Evolutionary conservation across 2,113 vertebrate genomes (phyloP).

Genomic region (Amphilophus citrinellus): DNA sequence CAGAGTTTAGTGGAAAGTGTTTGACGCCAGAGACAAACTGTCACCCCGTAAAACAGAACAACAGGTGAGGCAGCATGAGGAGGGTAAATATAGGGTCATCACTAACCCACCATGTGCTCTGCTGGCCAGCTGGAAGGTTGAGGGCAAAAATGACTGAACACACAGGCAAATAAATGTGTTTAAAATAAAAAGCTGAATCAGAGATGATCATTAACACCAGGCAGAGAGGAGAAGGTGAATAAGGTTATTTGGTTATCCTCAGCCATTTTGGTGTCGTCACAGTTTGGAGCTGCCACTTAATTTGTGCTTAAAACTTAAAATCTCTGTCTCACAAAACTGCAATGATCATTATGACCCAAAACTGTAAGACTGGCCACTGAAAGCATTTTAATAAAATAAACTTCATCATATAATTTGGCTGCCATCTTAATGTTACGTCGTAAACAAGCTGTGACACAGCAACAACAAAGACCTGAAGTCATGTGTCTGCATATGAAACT

Average conservation of each 20-base stretch:
- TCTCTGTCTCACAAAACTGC: background rate
- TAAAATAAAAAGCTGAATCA: background rate
- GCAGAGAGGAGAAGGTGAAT: background rate
- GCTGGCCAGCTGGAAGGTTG: constrained; percentile 8
- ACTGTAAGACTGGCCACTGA: accelerated
- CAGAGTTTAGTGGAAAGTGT: constrained; percentile 57
- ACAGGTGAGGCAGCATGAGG: constrained; percentile 72
- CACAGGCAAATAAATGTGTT: background rate
- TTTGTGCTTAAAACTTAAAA: background rate
- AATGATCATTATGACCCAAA: background rate
- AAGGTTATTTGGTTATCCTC: background rate
- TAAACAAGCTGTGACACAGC: constrained; percentile 30
- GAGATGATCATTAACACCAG: background rate
- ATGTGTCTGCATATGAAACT: background rate
- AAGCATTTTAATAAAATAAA: background rate
- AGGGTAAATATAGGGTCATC: constrained; percentile 77
- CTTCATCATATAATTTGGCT: background rate
- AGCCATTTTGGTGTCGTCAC: background rate
- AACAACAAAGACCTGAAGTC: constrained; percentile 7
- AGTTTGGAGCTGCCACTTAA: background rate
- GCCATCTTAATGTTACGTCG: background rate
- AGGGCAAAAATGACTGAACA: background rate
- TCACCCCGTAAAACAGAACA: constrained; percentile 73
- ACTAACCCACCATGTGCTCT: constrained; percentile 45
- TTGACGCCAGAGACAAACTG: constrained; percentile 64